phyloP scores from a whole-genome alignment of 1,140 invertebrate genomes.

The Radopholus similis region DNA sequence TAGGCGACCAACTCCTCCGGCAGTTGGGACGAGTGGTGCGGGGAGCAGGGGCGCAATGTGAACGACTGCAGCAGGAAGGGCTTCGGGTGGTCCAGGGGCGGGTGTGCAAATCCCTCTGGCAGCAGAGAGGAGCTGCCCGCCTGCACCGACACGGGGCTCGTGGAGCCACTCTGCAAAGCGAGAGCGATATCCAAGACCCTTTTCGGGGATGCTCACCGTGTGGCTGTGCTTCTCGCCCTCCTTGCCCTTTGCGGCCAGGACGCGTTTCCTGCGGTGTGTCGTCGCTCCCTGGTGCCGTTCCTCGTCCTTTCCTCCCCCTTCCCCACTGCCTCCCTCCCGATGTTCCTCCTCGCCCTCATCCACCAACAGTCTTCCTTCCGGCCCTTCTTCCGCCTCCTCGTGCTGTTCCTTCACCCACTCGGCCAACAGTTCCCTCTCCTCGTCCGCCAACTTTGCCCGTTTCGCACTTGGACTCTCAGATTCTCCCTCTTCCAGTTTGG shows the following conservation, averaged over 20 bases:
- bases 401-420: neutral
- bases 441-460: neutral
- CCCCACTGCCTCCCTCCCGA: neutral
- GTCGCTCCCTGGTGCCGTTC: neutral
- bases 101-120: conserved; percentile 29
- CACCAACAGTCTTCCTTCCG: neutral
- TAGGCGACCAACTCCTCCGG: conserved; percentile 33
- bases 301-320: neutral
- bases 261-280: conserved; percentile 16
- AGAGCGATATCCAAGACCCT: neutral
- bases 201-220: conserved; percentile 14
- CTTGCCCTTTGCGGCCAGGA: neutral
- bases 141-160: conserved; percentile 30
- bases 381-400: neutral
- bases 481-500: conserved; percentile 1
- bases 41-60: neutral
- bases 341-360: conserved; percentile 4
- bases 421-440: neutral
- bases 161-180: conserved; percentile 34
- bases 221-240: conserved; percentile 38
- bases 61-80: conserved; percentile 29
- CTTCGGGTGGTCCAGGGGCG: conserved; percentile 8
- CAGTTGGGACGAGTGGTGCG: neutral
- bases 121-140: neutral
- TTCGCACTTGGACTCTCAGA: neutral